These are phyloP conservation scores for Zaprionus lachaisei DNA, from an alignment of 1,140 invertebrate genomes.

Conservation along the genomic window DNA sequence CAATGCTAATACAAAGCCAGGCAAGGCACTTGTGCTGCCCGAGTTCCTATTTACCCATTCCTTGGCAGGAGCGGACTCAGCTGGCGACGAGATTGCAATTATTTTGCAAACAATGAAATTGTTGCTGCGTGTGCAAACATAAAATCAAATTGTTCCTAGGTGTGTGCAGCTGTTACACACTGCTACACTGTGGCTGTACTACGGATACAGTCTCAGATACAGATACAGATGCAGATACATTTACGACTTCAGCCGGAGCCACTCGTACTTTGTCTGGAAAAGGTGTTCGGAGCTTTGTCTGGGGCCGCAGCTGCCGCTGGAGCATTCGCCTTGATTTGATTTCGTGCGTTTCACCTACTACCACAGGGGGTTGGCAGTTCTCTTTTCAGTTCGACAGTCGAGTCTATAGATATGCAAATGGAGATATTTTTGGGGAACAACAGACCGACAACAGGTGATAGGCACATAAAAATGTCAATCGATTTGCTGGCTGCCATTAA, in stretches of 20 bases:
- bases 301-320: slow-evolving; percentile 54
- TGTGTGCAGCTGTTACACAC: slow-evolving; percentile 61
- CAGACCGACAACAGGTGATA: slow-evolving; percentile 68
- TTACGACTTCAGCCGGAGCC: slow-evolving; percentile 22
- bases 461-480: slow-evolving; percentile 69
- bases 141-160: slow-evolving; percentile 78
- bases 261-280: slow-evolving; percentile 25
- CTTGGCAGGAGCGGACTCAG: slow-evolving; percentile 50
- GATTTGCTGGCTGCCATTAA: slow-evolving; percentile 48
- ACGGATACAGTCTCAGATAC: slow-evolving; percentile 46
- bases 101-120: slow-evolving; percentile 83
- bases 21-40: background rate
- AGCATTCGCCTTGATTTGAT: slow-evolving; percentile 79
- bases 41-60: slow-evolving; percentile 22
- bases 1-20: slow-evolving; percentile 16
- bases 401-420: slow-evolving; percentile 73
- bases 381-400: background rate
- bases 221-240: slow-evolving; percentile 37
- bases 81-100: slow-evolving; percentile 75
- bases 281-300: slow-evolving; percentile 54
- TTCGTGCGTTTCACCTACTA: slow-evolving; percentile 58
- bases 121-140: slow-evolving; percentile 82
- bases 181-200: slow-evolving; percentile 17
- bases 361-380: background rate
- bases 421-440: slow-evolving; percentile 1